Conservation (phyloP, 2,113 vertebrate genomes). For the Mixornis gularis region DNA sequence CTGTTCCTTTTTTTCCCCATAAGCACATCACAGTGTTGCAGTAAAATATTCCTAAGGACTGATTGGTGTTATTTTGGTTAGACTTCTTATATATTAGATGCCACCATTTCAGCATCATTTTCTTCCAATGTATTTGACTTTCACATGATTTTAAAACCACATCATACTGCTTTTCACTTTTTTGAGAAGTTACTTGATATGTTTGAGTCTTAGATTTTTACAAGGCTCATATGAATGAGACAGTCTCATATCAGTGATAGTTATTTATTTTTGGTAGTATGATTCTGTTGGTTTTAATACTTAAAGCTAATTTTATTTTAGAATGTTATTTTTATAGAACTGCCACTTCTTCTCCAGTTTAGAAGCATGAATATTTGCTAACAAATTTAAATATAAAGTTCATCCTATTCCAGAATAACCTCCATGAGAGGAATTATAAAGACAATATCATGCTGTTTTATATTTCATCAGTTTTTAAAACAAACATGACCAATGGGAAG, state of each 20-base stretch:
- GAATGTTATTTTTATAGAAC: not conserved
- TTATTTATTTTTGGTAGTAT: not conserved
- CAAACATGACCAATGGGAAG: not conserved
- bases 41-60: not conserved
- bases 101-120: not conserved
- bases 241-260: not conserved
- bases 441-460: not conserved
- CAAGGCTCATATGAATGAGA: not conserved
- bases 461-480: not conserved
- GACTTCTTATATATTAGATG: not conserved
- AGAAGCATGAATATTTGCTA: not conserved
- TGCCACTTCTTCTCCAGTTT: not conserved
- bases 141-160: not conserved
- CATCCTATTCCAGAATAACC: not conserved
- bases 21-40: not conserved
- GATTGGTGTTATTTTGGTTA: not conserved
- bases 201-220: not conserved
- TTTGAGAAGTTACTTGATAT: not conserved
- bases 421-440: not conserved
- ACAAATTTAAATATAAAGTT: not conserved
- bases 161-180: not conserved
- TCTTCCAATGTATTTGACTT: not conserved
- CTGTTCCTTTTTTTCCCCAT: not conserved
- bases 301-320: not conserved
- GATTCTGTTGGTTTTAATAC: not conserved